Conservation (phyloP, 2,797 vertebrate genomes). For the Lepus oiostolus region DNA sequence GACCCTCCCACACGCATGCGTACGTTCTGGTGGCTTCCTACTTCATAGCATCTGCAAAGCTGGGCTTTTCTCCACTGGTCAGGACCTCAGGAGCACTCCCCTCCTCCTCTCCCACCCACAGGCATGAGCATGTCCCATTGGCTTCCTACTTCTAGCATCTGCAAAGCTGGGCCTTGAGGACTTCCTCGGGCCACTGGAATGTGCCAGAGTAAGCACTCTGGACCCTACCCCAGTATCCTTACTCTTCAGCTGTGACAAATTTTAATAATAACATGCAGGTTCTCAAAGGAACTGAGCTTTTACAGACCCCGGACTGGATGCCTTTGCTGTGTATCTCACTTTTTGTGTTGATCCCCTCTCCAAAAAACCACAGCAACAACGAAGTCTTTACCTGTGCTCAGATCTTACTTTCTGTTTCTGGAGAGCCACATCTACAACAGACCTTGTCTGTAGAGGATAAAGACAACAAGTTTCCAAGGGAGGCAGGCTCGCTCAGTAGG, state of each 20-base stretch:
- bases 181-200: not conserved
- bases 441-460: not conserved
- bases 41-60: too few relatives aligned
- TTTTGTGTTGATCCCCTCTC: not conserved
- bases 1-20: too few relatives aligned
- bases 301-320: not conserved
- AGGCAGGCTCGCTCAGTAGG: not conserved
- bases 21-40: too few relatives aligned
- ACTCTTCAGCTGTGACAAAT: not conserved
- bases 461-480: not conserved
- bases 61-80: too few relatives aligned
- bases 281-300: not conserved
- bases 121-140: accelerated
- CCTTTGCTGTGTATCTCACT: not conserved
- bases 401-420: not conserved
- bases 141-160: not conserved
- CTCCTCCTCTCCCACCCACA: too few relatives aligned
- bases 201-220: not conserved
- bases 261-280: not conserved
- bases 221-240: not conserved
- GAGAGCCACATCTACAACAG: not conserved
- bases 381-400: not conserved
- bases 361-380: too few relatives aligned
- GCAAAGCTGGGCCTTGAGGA: not conserved
- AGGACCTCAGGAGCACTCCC: too few relatives aligned